A percentile compares a stretch with the other conserved stretches of the same genome.
These are phyloP conservation scores for Onychostruthus taczanowskii DNA, from an alignment of 2,113 vertebrate genomes.

Conservation along the genomic window DNA sequence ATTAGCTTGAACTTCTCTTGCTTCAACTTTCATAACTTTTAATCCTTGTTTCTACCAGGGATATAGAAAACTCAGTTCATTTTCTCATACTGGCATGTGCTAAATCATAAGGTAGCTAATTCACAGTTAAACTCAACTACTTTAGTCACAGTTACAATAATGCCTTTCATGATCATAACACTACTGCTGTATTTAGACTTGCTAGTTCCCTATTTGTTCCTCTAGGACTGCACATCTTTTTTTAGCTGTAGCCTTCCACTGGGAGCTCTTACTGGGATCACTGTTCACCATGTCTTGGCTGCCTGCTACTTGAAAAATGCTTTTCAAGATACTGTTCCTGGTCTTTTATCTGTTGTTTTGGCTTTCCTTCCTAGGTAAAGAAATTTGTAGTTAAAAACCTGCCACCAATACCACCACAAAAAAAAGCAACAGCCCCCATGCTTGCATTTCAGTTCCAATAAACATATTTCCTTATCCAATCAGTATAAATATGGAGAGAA, in stretches of 20 bases:
- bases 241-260: neutral
- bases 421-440: fast-evolving
- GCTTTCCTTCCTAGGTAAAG: neutral
- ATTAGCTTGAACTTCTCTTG: neutral
- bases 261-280: neutral
- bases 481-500: neutral
- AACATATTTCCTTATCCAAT: neutral
- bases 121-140: neutral
- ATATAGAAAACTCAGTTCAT: neutral
- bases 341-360: neutral
- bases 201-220: neutral
- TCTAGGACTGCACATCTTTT: neutral
- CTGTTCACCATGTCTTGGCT: neutral
- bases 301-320: neutral
- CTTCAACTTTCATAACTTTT: neutral
- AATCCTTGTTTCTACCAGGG: neutral
- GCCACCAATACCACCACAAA: neutral
- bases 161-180: neutral
- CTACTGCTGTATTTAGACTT: neutral
- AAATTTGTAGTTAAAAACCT: neutral
- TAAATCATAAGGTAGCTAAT: neutral
- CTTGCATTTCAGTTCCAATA: neutral
- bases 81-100: neutral
- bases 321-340: neutral
- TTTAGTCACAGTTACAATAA: neutral